phyloP scores from a whole-genome alignment of 2,888 invertebrate species.

The Luperina testacea region DNA sequence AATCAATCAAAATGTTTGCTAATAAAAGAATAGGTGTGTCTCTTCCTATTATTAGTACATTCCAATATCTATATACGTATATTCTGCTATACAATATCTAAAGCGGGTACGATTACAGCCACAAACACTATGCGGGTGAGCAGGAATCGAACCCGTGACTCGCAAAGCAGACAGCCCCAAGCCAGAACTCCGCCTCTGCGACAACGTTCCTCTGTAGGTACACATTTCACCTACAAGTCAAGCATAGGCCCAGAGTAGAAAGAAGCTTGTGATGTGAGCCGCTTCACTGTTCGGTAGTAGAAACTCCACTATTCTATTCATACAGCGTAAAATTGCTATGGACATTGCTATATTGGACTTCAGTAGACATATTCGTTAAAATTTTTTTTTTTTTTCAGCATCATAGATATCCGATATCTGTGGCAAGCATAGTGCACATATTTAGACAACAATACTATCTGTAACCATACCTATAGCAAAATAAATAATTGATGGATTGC shows the following conservation, averaged over 20 bases:
- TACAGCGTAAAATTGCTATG: not conserved
- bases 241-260: too few species aligned
- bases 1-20: conserved; percentile 1
- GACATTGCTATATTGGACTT: not conserved
- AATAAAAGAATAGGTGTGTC: not conserved
- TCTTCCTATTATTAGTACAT: not conserved
- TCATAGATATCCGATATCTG: too few species aligned
- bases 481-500: too few species aligned
- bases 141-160: conserved; percentile 17
- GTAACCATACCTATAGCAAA: too few species aligned
- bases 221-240: not conserved
- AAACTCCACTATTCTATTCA: not conserved
- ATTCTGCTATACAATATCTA: not conserved
- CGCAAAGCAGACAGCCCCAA: not conserved
- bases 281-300: not conserved
- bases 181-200: not conserved
- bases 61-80: not conserved
- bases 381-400: too few species aligned
- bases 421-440: too few species aligned
- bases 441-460: too few species aligned
- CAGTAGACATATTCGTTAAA: not conserved
- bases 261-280: too few species aligned
- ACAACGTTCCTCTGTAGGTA: not conserved
- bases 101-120: not conserved
- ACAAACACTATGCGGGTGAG: not conserved